Base-by-base conservation (phyloP, 2,113 vertebrate genomes). In the Steatornis caripensis region DNA sequence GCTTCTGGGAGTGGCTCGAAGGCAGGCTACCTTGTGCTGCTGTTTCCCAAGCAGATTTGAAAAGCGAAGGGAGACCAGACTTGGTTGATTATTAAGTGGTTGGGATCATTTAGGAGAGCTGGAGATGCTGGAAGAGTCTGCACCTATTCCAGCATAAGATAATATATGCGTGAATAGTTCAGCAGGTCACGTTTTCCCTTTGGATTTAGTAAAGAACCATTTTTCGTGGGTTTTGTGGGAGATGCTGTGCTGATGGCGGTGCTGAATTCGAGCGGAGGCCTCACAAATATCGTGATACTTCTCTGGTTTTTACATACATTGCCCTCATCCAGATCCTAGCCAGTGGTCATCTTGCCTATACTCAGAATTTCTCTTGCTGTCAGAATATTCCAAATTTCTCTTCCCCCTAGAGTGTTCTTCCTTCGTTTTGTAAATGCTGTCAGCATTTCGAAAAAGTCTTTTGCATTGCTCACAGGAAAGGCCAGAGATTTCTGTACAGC, bases 1-100 rank as follows among this genome's bases (percentile, higher is more conserved):
- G 37, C 45, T 82, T 32, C 14, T 43, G 46, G 27, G 60, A 18
- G 23, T 12, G 24, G n/a, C 22, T 90, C 49, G 3, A 1, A 36
- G 43, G 27, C 32, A 30, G 29, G 19, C 32, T 26, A 1, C 64
- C 36, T 60, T 37, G 39, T 11, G 27, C 84, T 82, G 60, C 74
- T 68, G 12, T 54, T 48, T 7, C 10, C n/a, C n/a, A 55, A 53
- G 75, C 21, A 39, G 36, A 7, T 58, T 69, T 51, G 13, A 32
- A 46, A 78, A 58, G 37, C 0, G 3, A 60, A 76, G 16, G 12
- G 34, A 45, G 6, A 43, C 7, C 41, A 54, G 15, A 12, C 8
- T 49, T 9, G 4, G 15, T 6, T 43, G 46, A 45, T 66, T 20
- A 36, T 87, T 15, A 39, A 0, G 0, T 70, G 45, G 13, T 15